phyloP scores from a whole-genome alignment of 2,888 invertebrate species.

The Pandemis cinnamomeana region DNA sequence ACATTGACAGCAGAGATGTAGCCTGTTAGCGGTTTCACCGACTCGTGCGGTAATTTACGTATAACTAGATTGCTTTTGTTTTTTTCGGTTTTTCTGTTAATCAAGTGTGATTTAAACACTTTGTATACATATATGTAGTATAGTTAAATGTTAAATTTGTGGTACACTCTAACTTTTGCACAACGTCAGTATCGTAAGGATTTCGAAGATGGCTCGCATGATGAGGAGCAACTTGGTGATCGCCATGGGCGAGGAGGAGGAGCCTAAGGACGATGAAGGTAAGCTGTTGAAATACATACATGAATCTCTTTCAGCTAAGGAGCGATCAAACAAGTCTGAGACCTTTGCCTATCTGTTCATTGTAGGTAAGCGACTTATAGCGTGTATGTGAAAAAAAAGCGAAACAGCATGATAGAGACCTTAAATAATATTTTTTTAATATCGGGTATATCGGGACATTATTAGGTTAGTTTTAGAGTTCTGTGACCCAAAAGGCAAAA shows the following conservation, averaged over 20 bases:
- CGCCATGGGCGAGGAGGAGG: constrained; percentile 61
- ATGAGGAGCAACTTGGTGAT: constrained; percentile 74
- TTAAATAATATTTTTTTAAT: too few relatives aligned
- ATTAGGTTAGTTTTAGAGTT: too few relatives aligned
- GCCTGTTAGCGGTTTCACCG: constrained; percentile 71
- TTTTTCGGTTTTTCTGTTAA: constrained; percentile 43
- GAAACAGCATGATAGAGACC: too few relatives aligned
- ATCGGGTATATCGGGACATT: too few relatives aligned
- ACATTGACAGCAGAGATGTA: constrained; percentile 73
- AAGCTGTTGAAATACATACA: constrained; percentile 41
- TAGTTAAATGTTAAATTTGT: constrained; percentile 52
- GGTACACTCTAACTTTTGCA: constrained; percentile 65
- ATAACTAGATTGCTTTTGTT: constrained; percentile 47
- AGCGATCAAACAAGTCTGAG: background rate
- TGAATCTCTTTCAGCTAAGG: background rate
- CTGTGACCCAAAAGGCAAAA: too few relatives aligned
- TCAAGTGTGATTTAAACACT: constrained; percentile 47
- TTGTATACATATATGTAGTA: constrained; percentile 58
- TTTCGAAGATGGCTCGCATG: constrained; percentile 72
- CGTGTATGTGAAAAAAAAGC: too few relatives aligned
- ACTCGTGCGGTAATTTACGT: constrained; percentile 73
- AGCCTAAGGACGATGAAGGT: constrained; percentile 69
- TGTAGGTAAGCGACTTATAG: too few relatives aligned
- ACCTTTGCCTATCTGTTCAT: background rate
- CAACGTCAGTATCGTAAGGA: constrained; percentile 75